Evolutionary conservation across 1,140 invertebrate species (phyloP).

Genomic region (Meteorus sp.): DNA sequence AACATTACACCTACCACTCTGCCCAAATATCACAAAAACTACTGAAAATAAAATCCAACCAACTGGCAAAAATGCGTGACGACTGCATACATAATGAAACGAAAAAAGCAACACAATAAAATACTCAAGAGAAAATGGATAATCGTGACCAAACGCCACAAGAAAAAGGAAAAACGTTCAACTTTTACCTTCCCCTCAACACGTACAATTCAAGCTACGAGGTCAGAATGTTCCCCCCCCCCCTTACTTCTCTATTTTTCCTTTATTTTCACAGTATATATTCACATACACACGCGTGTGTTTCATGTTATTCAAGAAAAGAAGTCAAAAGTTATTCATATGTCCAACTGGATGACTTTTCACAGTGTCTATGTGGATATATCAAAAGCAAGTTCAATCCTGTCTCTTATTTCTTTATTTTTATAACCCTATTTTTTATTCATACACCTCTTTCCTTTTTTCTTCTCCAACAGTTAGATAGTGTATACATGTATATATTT

Average conservation of each 20-base stretch:
- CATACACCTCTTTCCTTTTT: neutral
- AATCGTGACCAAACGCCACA: constrained; percentile 16
- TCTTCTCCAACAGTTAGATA: too few relatives aligned
- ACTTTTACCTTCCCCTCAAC: neutral
- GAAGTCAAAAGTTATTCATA: too few relatives aligned
- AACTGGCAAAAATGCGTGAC: too few relatives aligned
- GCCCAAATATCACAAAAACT: too few relatives aligned
- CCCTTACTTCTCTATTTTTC: too few relatives aligned
- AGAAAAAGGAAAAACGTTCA: too few relatives aligned
- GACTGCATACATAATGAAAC: neutral
- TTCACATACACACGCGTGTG: too few relatives aligned
- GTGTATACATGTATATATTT: too few relatives aligned
- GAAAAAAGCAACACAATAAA: constrained; percentile 6
- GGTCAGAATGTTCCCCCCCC: neutral
- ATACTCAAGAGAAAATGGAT: constrained; percentile 10
- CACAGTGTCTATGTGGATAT: constrained; percentile 1
- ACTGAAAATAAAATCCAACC: too few relatives aligned
- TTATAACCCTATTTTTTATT: neutral
- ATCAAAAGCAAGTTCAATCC: neutral
- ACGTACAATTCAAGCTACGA: constrained; percentile 10
- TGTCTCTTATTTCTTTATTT: neutral
- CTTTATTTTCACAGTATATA: too few relatives aligned
- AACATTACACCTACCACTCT: too few relatives aligned
- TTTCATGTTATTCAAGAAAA: too few relatives aligned
- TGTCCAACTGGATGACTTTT: neutral